Evolutionary conservation across 2,888 invertebrate species (phyloP), one percentile per base, ranked within the genome.

Genomic region (Caenorhabditis sp.): DNA sequence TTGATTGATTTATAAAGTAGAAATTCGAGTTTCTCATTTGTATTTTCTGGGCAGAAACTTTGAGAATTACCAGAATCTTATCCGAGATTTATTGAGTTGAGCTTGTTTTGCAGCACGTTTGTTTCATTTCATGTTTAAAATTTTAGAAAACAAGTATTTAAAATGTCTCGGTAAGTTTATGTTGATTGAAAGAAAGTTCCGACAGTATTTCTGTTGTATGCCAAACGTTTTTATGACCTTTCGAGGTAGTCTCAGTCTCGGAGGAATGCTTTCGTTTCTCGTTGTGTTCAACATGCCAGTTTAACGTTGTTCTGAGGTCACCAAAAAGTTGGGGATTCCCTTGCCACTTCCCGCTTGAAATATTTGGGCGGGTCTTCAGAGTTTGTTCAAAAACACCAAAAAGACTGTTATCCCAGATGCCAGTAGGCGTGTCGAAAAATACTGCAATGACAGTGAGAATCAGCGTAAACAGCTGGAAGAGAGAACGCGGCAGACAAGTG

Each of bases 401-500:
- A 62, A 64, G 24, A 64, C 53, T 65, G 53, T 61, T 61, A 61
- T 67, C 76, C 67, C 60, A 76, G 61, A 76, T 67, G 61, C 37
- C 35, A 50, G 72, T 53, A 76, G 76, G 76, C 74, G 76, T 67
- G 76, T 40, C 60, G 18, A 60, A 67, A 61, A 67, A 67, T 61
- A 67, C 60, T 56, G 60, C 60, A 67, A 60, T 53, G 24, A 50
- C 56, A 55, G 37, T 8, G 26, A 28, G 24, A 22, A 11, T 58
- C 26, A 47, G 28, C 67, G 76, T 61, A 67, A 76, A 76, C 67
- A 76, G 67, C 76, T 67, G 61, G 53, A 76, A 76, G 32, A 74
- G 67, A 76, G 67, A 76, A 61, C 67, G 67, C 61, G 58, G 76
- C 61, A 60, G 65, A 65, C 50, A 67, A 61, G 44, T 50, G 74